A percentile compares a stretch with the other conserved stretches of the same genome.
phyloP scores from a whole-genome alignment of 2,797 vertebrate genomes.

The Poecilia picta region DNA sequence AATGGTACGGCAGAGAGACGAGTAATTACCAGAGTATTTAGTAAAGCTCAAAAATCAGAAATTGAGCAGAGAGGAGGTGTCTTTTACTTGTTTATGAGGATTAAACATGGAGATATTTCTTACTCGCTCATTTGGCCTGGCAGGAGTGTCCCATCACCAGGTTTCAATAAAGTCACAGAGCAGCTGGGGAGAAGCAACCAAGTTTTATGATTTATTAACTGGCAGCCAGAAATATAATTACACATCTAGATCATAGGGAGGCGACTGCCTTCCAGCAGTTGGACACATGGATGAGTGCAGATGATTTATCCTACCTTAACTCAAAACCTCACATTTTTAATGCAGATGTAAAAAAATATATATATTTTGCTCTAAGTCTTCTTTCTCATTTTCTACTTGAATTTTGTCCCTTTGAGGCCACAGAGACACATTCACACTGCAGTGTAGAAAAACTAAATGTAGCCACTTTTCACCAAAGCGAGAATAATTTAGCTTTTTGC shows the following conservation, averaged over 20 bases:
- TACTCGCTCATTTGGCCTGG: neutral
- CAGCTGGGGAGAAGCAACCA: neutral
- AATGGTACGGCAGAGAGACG: neutral
- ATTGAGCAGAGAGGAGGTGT: neutral
- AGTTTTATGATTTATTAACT: neutral
- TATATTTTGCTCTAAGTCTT: slow-evolving; percentile 35
- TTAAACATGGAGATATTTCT: neutral
- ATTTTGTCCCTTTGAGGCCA: slow-evolving; percentile 18
- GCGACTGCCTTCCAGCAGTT: neutral
- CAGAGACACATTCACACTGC: slow-evolving; percentile 24
- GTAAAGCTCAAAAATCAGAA: neutral
- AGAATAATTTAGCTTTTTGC: slow-evolving; percentile 40
- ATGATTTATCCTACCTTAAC: slow-evolving; percentile 10
- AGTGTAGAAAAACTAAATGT: slow-evolving; percentile 22
- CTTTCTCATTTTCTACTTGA: slow-evolving; percentile 37
- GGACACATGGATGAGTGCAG: neutral
- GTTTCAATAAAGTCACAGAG: neutral
- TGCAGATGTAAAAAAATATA: slow-evolving; percentile 23
- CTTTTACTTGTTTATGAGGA: neutral
- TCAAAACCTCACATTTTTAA: slow-evolving; percentile 44
- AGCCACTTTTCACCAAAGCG: slow-evolving; percentile 23
- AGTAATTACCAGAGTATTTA: neutral
- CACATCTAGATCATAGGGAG: neutral
- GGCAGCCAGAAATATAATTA: neutral
- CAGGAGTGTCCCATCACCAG: neutral